These are phyloP conservation scores for Pelusios castaneus DNA, from an alignment of 2,113 vertebrate genomes.

Conservation along the genomic window DNA sequence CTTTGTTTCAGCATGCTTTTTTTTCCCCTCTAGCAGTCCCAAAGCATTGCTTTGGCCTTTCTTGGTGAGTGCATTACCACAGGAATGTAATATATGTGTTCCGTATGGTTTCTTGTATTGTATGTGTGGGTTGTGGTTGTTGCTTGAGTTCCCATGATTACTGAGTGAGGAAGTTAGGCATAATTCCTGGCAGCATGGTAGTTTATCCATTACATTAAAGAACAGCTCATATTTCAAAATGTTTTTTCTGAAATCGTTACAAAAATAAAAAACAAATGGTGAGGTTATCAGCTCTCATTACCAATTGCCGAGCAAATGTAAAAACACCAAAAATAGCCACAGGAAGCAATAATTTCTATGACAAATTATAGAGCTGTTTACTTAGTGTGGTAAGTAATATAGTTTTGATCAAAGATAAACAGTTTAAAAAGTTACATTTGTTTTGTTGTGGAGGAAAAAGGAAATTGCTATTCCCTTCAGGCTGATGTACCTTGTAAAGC, in stretches of 20 bases:
- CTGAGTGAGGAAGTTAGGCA: slow-evolving; percentile 73
- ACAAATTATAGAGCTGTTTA: slow-evolving; percentile 86
- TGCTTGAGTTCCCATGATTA: slow-evolving; percentile 79
- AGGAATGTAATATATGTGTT: slow-evolving; percentile 56
- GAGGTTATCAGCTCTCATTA: slow-evolving; percentile 76
- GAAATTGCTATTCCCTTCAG: slow-evolving; percentile 87
- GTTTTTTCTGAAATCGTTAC: slow-evolving; percentile 70
- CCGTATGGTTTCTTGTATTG: slow-evolving; percentile 60
- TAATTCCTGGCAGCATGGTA: slow-evolving; percentile 74
- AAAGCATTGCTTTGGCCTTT: not conserved
- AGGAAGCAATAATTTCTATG: slow-evolving; percentile 86
- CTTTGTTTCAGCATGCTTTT: not conserved
- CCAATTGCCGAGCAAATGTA: slow-evolving; percentile 74
- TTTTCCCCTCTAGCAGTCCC: not conserved
- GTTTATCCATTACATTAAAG: slow-evolving; percentile 75
- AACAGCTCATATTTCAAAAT: slow-evolving; percentile 77
- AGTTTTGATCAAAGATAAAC: slow-evolving; percentile 90
- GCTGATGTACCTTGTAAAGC: slow-evolving; percentile 86
- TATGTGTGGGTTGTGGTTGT: slow-evolving; percentile 69
- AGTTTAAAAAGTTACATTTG: slow-evolving; percentile 82
- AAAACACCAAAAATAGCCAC: slow-evolving; percentile 81
- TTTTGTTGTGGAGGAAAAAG: slow-evolving; percentile 80
- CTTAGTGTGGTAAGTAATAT: slow-evolving; percentile 81
- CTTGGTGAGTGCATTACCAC: slow-evolving; percentile 21
- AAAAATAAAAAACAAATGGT: slow-evolving; percentile 78